Percentiles rank a stretch among this genome's conserved stretches.
These are phyloP conservation scores for Datnioides undecimradiatus DNA, from an alignment of 2,113 vertebrate genomes.

Conservation along the genomic window DNA sequence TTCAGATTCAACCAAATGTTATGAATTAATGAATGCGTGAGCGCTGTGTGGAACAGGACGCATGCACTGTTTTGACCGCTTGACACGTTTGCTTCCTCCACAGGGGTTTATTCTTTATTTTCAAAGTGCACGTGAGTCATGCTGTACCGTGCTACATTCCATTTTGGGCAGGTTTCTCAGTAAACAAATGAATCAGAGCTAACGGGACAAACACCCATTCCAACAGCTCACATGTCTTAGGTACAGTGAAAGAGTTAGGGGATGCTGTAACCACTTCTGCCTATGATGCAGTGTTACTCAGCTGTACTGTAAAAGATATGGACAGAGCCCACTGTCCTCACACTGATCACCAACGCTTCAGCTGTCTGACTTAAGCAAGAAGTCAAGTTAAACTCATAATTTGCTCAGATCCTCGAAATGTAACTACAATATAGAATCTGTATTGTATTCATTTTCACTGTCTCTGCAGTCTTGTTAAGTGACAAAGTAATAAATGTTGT, in stretches of 20 bases:
- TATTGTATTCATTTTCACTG: too few relatives aligned
- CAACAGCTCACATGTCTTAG: background rate
- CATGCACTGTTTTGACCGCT: conserved; percentile 23
- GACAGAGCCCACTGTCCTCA: too few relatives aligned
- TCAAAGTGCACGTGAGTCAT: conserved; percentile 35
- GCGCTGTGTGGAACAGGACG: background rate
- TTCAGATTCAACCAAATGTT: conserved; percentile 61
- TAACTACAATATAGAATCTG: too few relatives aligned
- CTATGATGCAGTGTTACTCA: too few relatives aligned
- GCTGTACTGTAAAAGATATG: too few relatives aligned
- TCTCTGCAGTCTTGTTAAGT: too few relatives aligned
- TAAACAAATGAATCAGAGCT: conserved; percentile 2
- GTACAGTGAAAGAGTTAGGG: background rate
- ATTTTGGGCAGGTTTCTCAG: conserved; percentile 38
- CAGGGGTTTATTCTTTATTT: background rate
- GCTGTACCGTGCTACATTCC: conserved; percentile 1
- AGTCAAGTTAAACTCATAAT: too few relatives aligned
- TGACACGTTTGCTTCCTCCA: background rate
- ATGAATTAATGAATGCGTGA: conserved; percentile 62
- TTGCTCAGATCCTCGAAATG: too few relatives aligned
- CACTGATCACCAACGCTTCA: background rate
- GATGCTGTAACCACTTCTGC: background rate
- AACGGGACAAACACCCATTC: too few relatives aligned
- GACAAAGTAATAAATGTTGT: too few relatives aligned
- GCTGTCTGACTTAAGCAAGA: background rate